Evolutionary conservation across 2,113 vertebrate species (phyloP).

Genomic region (Camarhynchus parvulus): DNA sequence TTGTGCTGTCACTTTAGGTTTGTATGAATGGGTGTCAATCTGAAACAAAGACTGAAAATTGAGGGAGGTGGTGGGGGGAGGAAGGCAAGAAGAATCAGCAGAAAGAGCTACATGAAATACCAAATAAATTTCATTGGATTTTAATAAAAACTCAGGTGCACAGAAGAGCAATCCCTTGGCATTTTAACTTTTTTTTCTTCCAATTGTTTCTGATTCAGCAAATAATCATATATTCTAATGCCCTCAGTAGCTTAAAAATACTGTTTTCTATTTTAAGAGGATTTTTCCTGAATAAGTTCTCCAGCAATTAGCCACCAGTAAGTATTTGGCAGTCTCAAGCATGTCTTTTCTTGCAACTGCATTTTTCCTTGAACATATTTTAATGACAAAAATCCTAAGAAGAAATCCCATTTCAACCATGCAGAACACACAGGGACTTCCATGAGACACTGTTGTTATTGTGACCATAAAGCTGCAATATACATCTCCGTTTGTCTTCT

Average conservation of each 20-base stretch:
- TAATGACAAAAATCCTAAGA: not conserved
- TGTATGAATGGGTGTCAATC: not conserved
- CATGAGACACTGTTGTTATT: slow-evolving; percentile 1
- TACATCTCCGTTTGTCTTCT: slow-evolving; percentile 2
- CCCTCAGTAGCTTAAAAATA: slow-evolving; percentile 43
- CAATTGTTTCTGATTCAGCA: not conserved
- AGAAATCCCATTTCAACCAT: slow-evolving; percentile 37
- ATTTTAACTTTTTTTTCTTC: not conserved
- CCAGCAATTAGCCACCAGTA: slow-evolving; percentile 58
- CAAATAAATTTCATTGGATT: not conserved
- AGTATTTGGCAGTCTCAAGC: slow-evolving; percentile 58
- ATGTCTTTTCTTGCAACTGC: slow-evolving; percentile 39
- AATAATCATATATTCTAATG: slow-evolving; percentile 21
- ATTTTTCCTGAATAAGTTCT: slow-evolving; percentile 54
- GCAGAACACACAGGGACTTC: not conserved
- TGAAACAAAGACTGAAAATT: not conserved
- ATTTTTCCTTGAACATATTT: slow-evolving; percentile 20
- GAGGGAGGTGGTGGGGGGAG: not conserved
- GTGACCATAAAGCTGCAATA: slow-evolving; percentile 36
- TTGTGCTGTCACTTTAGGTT: not conserved
- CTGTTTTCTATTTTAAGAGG: slow-evolving; percentile 54
- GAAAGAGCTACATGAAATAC: not conserved
- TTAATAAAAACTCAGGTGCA: not conserved
- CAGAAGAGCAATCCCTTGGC: not conserved
- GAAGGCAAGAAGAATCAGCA: not conserved